Evolutionary conservation across 2,888 invertebrate genomes (phyloP), one percentile per base, ranked within the genome.

Genomic region (Mayetiola destructor): DNA sequence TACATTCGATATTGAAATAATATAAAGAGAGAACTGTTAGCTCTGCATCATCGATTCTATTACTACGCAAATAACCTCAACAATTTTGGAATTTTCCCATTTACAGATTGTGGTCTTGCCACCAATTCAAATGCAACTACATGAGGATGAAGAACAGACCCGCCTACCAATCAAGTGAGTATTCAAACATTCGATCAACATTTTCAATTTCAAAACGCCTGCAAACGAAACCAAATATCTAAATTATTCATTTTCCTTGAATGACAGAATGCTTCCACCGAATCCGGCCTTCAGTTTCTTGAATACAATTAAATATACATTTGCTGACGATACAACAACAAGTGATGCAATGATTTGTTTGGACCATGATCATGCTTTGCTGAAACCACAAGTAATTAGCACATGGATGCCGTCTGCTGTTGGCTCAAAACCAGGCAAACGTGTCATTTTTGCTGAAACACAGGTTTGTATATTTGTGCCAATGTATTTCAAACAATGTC

Each of bases 381-480:
- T 93, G 56, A 81, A 84, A 59, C 92, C 93, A 1, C 84, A 89
- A 65, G 83, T 92, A 61, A 85, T 90, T 59, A 88, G 90, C 58
- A 90, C 91, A 36, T 92, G 92, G 80, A 87, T 91, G 73, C 84
- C 91, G 21, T 89, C 90, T 64, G 88, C 90, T 52, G 85, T 91
- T 40, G 90, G 90, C 57, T 88, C 86, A 16, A 80, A 88, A 66
- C 84, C 90, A 37, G 84, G 85, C 61, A 78, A 80, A 65, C 86
- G 89, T 66, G 81, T 89, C 56, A 83, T 93, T 61, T 89, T 92
- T 68, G 88, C 91, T 48, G 93, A 93, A 73, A 90, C 90, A 58
- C 92, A 92, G 81, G 88, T 86, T 73, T 66, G 62, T 59, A 3
- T n/a, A n/a, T 27, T 8, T 4, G 8, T 27, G 21, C 14, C 14